Base-by-base conservation (phyloP, 2,113 vertebrate genomes). In the Erythrolamprus reginae region DNA sequence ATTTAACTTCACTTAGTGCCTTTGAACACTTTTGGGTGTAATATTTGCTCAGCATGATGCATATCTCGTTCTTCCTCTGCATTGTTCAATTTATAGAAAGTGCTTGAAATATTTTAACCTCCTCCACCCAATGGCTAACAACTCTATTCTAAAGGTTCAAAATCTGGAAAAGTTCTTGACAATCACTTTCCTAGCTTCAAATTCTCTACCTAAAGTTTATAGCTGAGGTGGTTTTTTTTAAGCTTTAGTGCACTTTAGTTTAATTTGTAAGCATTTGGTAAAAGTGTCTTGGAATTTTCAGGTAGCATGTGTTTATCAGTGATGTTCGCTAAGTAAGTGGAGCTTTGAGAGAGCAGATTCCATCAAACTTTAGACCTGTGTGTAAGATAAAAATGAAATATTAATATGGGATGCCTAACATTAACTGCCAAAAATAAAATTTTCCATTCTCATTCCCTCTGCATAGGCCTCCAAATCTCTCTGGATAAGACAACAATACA, bases 31-130 rank as follows among this genome's bases (percentile, higher is more conserved):
- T 92, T 91, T 89, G n/a, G 5, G 65, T 92, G 77, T 93, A 96
- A 96, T 94, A 95, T 91, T 91, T 94, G 92, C 94, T 94, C 89
- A 65, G 91, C 89, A 61, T 2, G 93, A 90, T 91, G 92, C 52
- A 92, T 4, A 94, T 92, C 52, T 89, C 56, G 82, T 93, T 94
- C 91, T 93, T 90, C 45, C 91, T 88, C 58, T 2, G 86, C 90
- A 92, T 94, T 93, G 89, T 95, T 92, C 93, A 92, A 65, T 0
- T 12, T 82, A 51, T 85, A 89, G 82, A 10, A 95, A 96, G 92
- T 65, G 94, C 13, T 94, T 91, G 85, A 42, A 47, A 65, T 50
- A 52, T 93, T 94, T 90, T 93, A 91, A 86, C 26, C 50, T 26
- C 10, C 12, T 38, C 26, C 26, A 9, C 28, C 58, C 55, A 56